Base-by-base conservation (phyloP, 2,888 invertebrate genomes). In the Siphlonurus alternatus region DNA sequence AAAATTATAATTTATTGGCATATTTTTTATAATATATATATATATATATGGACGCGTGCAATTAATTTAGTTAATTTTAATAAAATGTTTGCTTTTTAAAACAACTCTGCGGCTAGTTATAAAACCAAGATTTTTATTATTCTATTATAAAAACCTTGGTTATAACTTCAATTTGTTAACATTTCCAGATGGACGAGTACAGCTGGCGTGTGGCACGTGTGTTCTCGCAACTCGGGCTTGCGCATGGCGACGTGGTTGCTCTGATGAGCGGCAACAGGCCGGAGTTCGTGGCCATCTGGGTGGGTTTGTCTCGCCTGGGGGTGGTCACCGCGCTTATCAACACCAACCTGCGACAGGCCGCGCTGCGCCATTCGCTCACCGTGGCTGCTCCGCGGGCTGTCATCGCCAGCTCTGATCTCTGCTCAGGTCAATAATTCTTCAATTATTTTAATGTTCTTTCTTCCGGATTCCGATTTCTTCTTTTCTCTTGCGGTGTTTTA, bases 271-370 rank as follows among this genome's bases (percentile, higher is more conserved):
- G 92, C 67, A 93, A 90, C 72, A 81, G 89, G 53, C 88, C 88
- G 1, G 93, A 96, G 77, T 96, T 88, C 74, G 83, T 92, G 15
- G 88, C 86, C 71, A 81, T 89, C 15, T 97, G 96, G 96, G 78
- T 98, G 56, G 97, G 96, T 1, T 79, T 96, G 70, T 85, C 93
- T 25, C 95, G 96, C 79, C 77, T 89, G 53, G 91, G 93, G 22
- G 84, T 88, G 0, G 79, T 89, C 2, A 86, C 93, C 0, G 95
- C 97, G 0, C 81, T 98, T 63, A 87, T 98, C 70, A 98, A 98
- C 76, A 89, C 87, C 68, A 93, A 96, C 76, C 79, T 96, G 67
- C 81, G 89, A 2, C 81, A 85, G 63, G 86, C 89, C 67, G 84
- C 93, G 0, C 78, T 98, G 62, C 75, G 83, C 59, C 94, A 97